Evolutionary conservation across 2,797 vertebrate genomes (phyloP).

Genomic region (Silurus aristotelis): DNA sequence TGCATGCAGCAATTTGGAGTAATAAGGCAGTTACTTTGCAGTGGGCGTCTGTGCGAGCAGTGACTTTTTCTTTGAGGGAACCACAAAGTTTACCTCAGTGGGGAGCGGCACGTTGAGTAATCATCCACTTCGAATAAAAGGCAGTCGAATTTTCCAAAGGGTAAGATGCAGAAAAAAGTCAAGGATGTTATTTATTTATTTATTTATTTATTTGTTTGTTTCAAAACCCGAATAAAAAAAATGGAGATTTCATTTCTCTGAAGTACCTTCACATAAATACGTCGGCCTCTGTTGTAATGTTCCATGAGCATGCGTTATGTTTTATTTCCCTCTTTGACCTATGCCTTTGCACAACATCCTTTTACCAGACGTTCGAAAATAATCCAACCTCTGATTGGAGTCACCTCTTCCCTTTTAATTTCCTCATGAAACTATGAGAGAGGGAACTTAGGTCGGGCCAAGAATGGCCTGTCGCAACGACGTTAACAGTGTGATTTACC

Average conservation of each 20-base stretch:
- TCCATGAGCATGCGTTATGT: constrained; percentile 24
- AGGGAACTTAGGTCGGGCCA: constrained; percentile 70
- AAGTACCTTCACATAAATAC: constrained; percentile 11
- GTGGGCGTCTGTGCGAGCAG: constrained; percentile 56
- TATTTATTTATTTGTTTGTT: background rate
- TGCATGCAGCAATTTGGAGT: constrained; percentile 66
- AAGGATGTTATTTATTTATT: constrained; percentile 8
- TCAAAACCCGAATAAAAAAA: too few species aligned
- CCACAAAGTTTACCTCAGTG: constrained; percentile 55
- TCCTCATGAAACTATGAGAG: constrained; percentile 76
- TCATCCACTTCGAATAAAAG: constrained; percentile 53
- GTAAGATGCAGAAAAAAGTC: constrained; percentile 23
- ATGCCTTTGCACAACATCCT: constrained; percentile 58
- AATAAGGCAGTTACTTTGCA: constrained; percentile 64
- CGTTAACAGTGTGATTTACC: constrained; percentile 51
- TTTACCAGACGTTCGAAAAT: constrained; percentile 65
- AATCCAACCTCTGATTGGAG: constrained; percentile 59
- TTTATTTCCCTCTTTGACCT: constrained; percentile 56
- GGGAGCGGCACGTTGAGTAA: constrained; percentile 56
- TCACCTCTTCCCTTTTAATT: constrained; percentile 83
- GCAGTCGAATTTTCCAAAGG: constrained; percentile 40
- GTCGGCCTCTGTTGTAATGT: background rate
- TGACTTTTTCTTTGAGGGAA: constrained; percentile 56
- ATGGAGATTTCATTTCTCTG: background rate
- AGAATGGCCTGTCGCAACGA: constrained; percentile 57